These are phyloP conservation scores for Bombylius discolor DNA, from an alignment of 2,888 invertebrate species.

Conservation along the genomic window DNA sequence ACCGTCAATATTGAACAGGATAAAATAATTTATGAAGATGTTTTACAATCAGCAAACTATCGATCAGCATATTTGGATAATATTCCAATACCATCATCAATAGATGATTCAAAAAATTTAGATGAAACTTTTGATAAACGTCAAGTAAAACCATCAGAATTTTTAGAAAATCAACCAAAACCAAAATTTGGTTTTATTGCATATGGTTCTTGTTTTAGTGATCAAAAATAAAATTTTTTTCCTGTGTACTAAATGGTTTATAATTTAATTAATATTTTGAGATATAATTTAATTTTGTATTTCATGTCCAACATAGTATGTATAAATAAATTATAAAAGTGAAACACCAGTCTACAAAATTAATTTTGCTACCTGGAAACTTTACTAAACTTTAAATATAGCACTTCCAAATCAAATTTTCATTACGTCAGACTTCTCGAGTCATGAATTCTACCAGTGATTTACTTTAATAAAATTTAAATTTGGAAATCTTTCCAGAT, in stretches of 20 bases:
- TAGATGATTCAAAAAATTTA: neutral
- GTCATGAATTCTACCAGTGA: too few species aligned
- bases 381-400: too few species aligned
- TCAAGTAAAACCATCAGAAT: constrained; percentile 6
- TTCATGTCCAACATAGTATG: too few species aligned
- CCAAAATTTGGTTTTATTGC: constrained; percentile 11
- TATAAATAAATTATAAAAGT: too few species aligned
- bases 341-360: too few species aligned
- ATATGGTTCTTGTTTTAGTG: constrained; percentile 14
- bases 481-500: too few species aligned
- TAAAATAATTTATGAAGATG: constrained; percentile 10
- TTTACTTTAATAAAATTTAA: too few species aligned
- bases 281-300: too few species aligned
- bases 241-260: neutral
- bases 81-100: neutral
- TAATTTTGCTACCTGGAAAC: too few species aligned
- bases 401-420: too few species aligned
- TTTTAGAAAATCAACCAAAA: constrained; percentile 9
- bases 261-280: neutral
- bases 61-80: constrained; percentile 3
- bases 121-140: too few species aligned
- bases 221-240: constrained; percentile 4
- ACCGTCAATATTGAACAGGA: constrained; percentile 1
- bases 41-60: constrained; percentile 12
- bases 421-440: too few species aligned